Percentiles rank a stretch among this genome's conserved stretches.
Conservation (phyloP, 1,140 invertebrate species). For the Drosophila trapezifrons region DNA sequence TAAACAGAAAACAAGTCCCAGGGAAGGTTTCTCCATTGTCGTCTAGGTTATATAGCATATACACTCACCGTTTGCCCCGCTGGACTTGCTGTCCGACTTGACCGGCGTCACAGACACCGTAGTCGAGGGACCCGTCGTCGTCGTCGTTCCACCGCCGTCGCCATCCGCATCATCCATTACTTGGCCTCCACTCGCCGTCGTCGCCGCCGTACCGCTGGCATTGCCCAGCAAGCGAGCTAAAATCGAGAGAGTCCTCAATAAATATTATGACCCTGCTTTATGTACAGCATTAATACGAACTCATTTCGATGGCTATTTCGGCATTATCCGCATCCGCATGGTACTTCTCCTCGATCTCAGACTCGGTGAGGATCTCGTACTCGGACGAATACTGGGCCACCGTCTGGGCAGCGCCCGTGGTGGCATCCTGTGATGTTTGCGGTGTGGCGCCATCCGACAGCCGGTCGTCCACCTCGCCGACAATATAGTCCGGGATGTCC, state of each 20-base stretch:
- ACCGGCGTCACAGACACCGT: conserved; percentile 69
- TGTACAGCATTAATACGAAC: too few species aligned
- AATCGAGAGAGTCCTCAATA: neutral
- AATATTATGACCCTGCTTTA: too few species aligned
- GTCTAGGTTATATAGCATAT: too few species aligned
- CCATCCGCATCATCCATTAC: conserved; percentile 61
- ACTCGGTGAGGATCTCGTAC: conserved; percentile 83
- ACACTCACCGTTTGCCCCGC: conserved; percentile 63
- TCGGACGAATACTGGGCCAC: conserved; percentile 81
- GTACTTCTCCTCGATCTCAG: conserved; percentile 82
- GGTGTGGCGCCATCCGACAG: conserved; percentile 74
- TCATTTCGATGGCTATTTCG: conserved; percentile 82
- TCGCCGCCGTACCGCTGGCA: conserved; percentile 44
- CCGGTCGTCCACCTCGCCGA: conserved; percentile 79
- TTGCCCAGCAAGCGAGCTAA: conserved; percentile 67
- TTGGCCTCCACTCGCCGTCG: conserved; percentile 51
- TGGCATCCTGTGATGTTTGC: conserved; percentile 77
- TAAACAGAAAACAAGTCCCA: neutral
- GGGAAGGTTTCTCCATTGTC: too few species aligned
- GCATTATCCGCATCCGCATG: conserved; percentile 76
- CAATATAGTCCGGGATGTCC: conserved; percentile 83
- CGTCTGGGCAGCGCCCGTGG: conserved; percentile 63
- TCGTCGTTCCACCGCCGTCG: conserved; percentile 2
- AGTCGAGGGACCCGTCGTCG: conserved; percentile 42
- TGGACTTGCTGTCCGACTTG: conserved; percentile 69